Evolutionary conservation across 2,113 vertebrate genomes (phyloP).

Genomic region (Sciurus niger): DNA sequence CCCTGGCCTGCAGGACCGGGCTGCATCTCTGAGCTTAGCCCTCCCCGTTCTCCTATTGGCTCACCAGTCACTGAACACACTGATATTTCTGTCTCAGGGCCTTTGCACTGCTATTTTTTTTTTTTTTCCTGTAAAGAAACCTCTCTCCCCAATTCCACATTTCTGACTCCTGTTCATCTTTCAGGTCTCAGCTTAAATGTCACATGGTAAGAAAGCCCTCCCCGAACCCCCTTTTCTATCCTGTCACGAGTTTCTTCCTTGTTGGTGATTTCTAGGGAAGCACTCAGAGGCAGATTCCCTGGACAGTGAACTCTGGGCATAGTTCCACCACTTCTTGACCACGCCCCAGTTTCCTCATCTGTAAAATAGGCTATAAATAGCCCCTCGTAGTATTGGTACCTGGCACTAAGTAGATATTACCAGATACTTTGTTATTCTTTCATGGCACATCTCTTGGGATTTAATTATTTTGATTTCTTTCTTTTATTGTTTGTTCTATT

Average conservation of each 20-base stretch:
- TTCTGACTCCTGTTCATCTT: slow-evolving; percentile 20
- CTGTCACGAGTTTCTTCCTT: neutral
- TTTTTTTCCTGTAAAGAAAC: neutral
- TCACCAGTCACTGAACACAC: neutral
- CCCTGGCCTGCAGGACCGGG: neutral
- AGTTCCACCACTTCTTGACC: neutral
- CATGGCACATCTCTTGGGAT: neutral
- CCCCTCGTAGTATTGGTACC: neutral
- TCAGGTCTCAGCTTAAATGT: slow-evolving; percentile 28
- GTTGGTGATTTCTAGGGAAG: neutral
- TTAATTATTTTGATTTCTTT: slow-evolving; percentile 64
- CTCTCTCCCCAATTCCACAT: neutral
- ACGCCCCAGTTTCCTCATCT: neutral
- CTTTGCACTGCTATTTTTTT: neutral
- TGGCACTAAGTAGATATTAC: neutral
- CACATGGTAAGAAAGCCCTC: neutral
- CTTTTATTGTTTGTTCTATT: no score
- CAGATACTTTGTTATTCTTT: slow-evolving; percentile 13
- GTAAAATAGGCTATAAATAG: neutral
- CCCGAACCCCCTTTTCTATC: neutral
- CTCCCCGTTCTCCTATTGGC: neutral
- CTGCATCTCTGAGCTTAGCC: neutral
- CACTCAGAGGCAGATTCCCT: neutral
- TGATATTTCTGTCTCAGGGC: slow-evolving; percentile 1
- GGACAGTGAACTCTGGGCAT: neutral